Conservation (phyloP, 2,113 vertebrate species). For the Elgaria multicarinata region DNA sequence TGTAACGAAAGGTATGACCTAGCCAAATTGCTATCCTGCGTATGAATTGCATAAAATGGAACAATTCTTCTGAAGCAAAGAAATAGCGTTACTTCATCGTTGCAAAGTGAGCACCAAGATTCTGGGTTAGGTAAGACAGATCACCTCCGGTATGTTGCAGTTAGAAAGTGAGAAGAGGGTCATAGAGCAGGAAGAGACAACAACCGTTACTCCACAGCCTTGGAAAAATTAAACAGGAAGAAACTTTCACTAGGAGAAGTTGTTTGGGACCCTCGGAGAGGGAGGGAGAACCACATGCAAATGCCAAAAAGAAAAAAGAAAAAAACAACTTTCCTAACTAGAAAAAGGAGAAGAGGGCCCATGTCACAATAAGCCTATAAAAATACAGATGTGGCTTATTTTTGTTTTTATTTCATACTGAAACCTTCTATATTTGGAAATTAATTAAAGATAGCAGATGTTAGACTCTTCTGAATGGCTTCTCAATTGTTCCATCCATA, state of each 20-base stretch:
- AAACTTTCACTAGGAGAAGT: neutral
- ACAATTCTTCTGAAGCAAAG: neutral
- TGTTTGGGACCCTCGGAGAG: neutral
- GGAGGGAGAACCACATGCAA: neutral
- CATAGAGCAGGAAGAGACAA: conserved; percentile 16
- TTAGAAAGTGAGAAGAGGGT: neutral
- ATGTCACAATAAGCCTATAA: neutral
- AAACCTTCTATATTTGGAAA: neutral
- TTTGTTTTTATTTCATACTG: neutral
- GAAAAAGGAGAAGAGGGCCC: no score
- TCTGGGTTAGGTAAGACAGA: neutral
- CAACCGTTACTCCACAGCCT: neutral
- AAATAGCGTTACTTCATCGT: no score
- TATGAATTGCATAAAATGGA: neutral
- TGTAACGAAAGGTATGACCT: neutral
- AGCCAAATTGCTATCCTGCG: neutral
- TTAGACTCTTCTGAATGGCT: neutral
- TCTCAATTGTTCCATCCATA: conserved; percentile 19
- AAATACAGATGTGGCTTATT: neutral
- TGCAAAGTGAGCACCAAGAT: no score
- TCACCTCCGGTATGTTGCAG: neutral
- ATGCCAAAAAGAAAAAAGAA: no score
- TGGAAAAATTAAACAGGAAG: neutral
- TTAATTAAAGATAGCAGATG: neutral
- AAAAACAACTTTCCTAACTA: neutral